A percentile compares a stretch with the other conserved stretches of the same genome.
Conservation (phyloP, 2,888 invertebrate genomes). For the Tetanocera ferruginea region DNA sequence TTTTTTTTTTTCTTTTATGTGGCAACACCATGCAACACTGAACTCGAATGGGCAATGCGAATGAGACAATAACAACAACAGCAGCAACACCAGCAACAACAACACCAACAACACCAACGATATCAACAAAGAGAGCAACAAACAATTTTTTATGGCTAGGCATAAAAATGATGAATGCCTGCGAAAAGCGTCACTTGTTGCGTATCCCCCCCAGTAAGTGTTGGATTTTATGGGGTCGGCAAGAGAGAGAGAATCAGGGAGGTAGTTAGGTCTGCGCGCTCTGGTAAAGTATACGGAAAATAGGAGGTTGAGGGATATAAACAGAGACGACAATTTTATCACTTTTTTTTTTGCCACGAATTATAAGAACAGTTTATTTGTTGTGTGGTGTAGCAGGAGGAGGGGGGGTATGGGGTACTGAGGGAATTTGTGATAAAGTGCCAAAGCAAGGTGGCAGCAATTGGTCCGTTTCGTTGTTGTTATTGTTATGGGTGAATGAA, state of each 20-base stretch:
- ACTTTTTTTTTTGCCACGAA: neutral
- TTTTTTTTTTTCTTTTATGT: conserved; percentile 48
- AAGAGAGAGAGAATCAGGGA: neutral
- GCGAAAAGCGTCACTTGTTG: conserved; percentile 64
- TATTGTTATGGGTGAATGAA: conserved; percentile 28
- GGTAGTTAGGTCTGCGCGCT: neutral
- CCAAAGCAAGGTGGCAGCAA: conserved; percentile 38
- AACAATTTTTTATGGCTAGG: conserved; percentile 37
- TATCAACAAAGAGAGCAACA: conserved; percentile 40
- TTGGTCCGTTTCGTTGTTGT: conserved; percentile 7
- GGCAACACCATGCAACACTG: conserved; percentile 54
- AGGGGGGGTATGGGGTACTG: neutral
- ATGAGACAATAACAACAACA: neutral
- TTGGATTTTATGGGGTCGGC: neutral
- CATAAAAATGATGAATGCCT: conserved; percentile 65
- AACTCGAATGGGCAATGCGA: conserved; percentile 39
- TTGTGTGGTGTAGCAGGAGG: neutral
- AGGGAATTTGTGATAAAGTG: neutral
- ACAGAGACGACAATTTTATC: neutral
- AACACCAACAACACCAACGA: conserved; percentile 32
- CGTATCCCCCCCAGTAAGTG: conserved; percentile 19
- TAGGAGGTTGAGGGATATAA: neutral
- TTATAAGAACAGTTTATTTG: neutral
- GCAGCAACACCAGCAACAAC: conserved; percentile 19
- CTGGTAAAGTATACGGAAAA: neutral